Conservation (phyloP, 1,140 invertebrate species). For the Aradophagus sp. region DNA sequence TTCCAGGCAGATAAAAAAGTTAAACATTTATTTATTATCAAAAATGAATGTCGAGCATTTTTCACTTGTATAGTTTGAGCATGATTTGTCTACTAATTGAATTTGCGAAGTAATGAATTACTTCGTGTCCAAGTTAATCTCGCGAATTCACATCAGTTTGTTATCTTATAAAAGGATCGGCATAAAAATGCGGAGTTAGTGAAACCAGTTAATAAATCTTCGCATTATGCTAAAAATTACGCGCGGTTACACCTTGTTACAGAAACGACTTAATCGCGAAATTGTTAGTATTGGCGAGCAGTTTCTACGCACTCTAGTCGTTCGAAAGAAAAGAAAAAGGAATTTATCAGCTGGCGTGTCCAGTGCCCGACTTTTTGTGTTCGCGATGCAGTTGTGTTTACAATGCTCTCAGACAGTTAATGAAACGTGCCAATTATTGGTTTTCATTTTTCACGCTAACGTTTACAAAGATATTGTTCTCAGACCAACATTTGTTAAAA, state of each 20-base stretch:
- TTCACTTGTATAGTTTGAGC: too few species aligned
- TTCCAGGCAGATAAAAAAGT: too few species aligned
- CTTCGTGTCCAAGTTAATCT: conserved; percentile 8
- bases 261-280: conserved; percentile 26
- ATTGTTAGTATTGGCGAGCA: conserved; percentile 8
- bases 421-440: too few species aligned
- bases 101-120: conserved; percentile 8
- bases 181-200: conserved; percentile 21
- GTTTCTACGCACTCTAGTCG: conserved; percentile 12
- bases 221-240: conserved; percentile 30
- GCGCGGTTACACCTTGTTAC: conserved; percentile 34
- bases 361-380: too few species aligned
- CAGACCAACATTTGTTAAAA: too few species aligned
- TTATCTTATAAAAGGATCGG: conserved; percentile 26
- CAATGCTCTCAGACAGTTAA: too few species aligned
- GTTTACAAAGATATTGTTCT: too few species aligned
- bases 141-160: conserved; percentile 14
- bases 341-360: conserved; percentile 7
- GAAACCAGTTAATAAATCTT: conserved; percentile 38
- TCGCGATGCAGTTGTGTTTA: too few species aligned
- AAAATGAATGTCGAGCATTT: too few species aligned
- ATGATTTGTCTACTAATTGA: conserved; percentile 12
- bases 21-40: too few species aligned
- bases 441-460: too few species aligned
- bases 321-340: conserved; percentile 20